A percentile compares a stretch with the other conserved stretches of the same genome.
Conservation (phyloP, 1,140 invertebrate species). For the Drosophila pallidifrons region DNA sequence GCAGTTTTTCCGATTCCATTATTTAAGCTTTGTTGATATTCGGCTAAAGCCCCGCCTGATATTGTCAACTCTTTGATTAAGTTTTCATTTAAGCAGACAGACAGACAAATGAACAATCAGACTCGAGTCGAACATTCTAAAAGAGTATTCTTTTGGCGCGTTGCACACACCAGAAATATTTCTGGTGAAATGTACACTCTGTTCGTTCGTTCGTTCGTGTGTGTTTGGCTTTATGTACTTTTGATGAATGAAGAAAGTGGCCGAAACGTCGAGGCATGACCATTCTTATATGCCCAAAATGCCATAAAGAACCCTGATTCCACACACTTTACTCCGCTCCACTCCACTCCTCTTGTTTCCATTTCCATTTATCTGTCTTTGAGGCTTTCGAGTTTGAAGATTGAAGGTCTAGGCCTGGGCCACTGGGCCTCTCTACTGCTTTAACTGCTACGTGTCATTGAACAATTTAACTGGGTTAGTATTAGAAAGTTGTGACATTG, state of each 20-base stretch:
- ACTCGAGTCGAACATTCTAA: constrained; percentile 44
- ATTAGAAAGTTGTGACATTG: constrained; percentile 54
- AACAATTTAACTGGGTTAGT: constrained; percentile 69
- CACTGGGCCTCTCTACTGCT: constrained; percentile 10
- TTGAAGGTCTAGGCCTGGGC: constrained; percentile 40
- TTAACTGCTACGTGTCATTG: constrained; percentile 52
- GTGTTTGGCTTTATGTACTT: constrained; percentile 62
- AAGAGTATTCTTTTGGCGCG: constrained; percentile 34
- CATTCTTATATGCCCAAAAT: constrained; percentile 58
- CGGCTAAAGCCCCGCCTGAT: constrained; percentile 33
- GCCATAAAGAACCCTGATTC: constrained; percentile 25
- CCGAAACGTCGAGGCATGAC: constrained; percentile 54
- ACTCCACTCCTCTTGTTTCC: too few relatives aligned
- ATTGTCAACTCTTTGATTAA: constrained; percentile 41
- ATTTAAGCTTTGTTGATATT: constrained; percentile 44
- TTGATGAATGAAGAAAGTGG: constrained; percentile 72
- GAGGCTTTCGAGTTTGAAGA: constrained; percentile 5
- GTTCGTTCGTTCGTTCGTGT: neutral
- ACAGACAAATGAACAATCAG: neutral
- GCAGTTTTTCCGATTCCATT: constrained; percentile 42
- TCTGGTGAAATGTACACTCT: constrained; percentile 64
- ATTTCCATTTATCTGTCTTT: too few relatives aligned
- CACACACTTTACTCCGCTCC: neutral
- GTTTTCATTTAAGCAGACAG: constrained; percentile 40
- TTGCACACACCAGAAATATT: constrained; percentile 42